Conservation (phyloP, 2,797 vertebrate species). For the Galagoides demidoff region DNA sequence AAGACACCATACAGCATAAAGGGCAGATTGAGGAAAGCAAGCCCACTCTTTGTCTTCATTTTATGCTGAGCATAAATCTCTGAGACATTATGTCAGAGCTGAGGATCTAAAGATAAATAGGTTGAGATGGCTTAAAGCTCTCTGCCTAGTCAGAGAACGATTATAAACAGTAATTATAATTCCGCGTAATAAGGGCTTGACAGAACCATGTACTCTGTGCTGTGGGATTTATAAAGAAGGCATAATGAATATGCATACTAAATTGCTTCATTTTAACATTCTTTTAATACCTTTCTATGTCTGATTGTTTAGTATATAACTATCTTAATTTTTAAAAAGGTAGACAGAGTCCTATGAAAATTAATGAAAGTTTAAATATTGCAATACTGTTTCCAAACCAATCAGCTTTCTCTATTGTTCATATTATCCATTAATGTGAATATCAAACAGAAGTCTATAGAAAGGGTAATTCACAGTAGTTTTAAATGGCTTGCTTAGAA, state of each 20-base stretch:
- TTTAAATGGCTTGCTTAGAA: slow-evolving; percentile 55
- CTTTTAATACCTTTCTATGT: slow-evolving; percentile 18
- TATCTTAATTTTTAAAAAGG: not conserved
- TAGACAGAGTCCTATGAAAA: slow-evolving; percentile 23
- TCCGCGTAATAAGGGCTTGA: slow-evolving; percentile 48
- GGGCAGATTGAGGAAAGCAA: not conserved
- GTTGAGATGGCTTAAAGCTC: slow-evolving; percentile 55
- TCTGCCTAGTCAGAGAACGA: slow-evolving; percentile 52
- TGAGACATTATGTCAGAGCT: slow-evolving; percentile 50
- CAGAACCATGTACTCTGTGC: slow-evolving; percentile 36
- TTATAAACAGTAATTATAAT: slow-evolving; percentile 69
- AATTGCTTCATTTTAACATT: slow-evolving; percentile 55
- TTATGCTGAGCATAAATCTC: slow-evolving; percentile 13
- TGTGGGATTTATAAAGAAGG: slow-evolving; percentile 52
- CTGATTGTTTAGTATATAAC: slow-evolving; percentile 45
- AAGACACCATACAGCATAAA: not conserved
- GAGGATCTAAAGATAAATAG: slow-evolving; percentile 48
- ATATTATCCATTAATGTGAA: slow-evolving; percentile 50
- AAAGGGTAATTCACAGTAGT: slow-evolving; percentile 21
- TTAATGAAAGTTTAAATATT: slow-evolving; percentile 60
- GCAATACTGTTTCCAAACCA: slow-evolving; percentile 36
- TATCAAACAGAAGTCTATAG: slow-evolving; percentile 51
- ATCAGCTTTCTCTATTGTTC: slow-evolving; percentile 63
- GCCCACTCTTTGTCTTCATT: not conserved
- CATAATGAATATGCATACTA: slow-evolving; percentile 17